Evolutionary conservation across 2,888 invertebrate genomes (phyloP), one percentile per base, ranked within the genome.

Genomic region (Drosophila pullipes): DNA sequence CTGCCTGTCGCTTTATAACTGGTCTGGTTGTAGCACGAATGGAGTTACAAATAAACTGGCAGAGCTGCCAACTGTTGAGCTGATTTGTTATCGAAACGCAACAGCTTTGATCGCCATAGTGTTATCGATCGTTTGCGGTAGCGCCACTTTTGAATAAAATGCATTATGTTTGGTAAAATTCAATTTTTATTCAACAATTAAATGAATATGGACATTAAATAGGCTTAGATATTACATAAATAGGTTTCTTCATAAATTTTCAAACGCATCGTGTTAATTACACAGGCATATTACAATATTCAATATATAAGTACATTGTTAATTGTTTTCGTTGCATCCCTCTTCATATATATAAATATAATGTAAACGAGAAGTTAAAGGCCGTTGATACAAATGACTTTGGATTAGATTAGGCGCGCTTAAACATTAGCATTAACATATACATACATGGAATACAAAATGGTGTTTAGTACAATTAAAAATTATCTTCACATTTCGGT

Each of bases 381-480:
- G 85, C 85, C 90, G 88, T 85, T 70, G 88, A 90, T 90, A 85
- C 81, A 88, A 85, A 88, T 85, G 90, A 85, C 85, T 88, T 85
- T 90, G 81, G 83, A 81, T 88, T 85, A 85, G 81, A 69, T 79
- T 89, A 73, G 89, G 83, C 85, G 83, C 83, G 69, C 85, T 88
- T 90, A 85, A 84, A 66, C 69, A 76, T 90, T 85, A 85, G 85
- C 89, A 44, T 41, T 58, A 83, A 85, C 81, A 78, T 69, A 85
- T 89, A 83, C 76, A 83, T 80, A 83, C 83, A 76, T 79, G 75
- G 85, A 89, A 85, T 89, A 85, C 85, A 85, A 85, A 90, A 88
- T 85, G 85, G 85, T 85, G 85, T 82, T 90, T 88, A 85, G 85
- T 89, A 90, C 68, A 90, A 89, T 90, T 90, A 85, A 90, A 85